Evolutionary conservation across 1,140 invertebrate genomes (phyloP), one percentile per base, ranked within the genome.

Genomic region (Lanistes nyassanus): DNA sequence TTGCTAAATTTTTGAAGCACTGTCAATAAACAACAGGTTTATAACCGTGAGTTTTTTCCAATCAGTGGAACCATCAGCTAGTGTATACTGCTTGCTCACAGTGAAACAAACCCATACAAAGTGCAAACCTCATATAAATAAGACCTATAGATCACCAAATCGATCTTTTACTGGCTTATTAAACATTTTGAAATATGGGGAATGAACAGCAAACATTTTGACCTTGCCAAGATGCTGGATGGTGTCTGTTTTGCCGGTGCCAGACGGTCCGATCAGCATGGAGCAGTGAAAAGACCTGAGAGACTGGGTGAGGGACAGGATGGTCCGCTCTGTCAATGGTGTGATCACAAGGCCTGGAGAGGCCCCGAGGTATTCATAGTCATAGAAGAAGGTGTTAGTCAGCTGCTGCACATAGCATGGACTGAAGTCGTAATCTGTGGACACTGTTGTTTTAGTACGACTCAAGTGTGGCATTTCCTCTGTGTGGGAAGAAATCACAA

Each of bases 181-280:
- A n/a, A n/a, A n/a, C n/a, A n/a, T n/a, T n/a, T n/a, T n/a, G n/a
- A n/a, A n/a, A n/a, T n/a, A n/a, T n/a, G n/a, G n/a, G n/a, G n/a
- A n/a, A n/a, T n/a, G n/a, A 66, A 34, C 34, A 66, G 34, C 16
- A 66, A 29, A 29, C 9, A 36, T 36, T n/a, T 60, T 72, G 75
- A 89, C 88, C 82, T 84, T 85, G 9, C 81, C 77, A 13, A 89
- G 80, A 42, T 88, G 83, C 64, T 80, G 82, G 31, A 88, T 72
- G 26, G 87, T 89, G 55, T 88, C 86, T n/a, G 87, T 82, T 67
- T 89, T 89, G 0, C 88, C 88, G 23, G 83, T 83, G 19, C 83
- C 81, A 16, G 84, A 68, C 0, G 85, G 86, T 23, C 87, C 88
- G 26, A 86, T 81, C 51, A 89, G 74, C 0, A 85, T 83, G 3